A percentile compares a stretch with the other conserved stretches of the same genome.
Conservation (phyloP, 2,797 vertebrate genomes). For the Nothura maculosa region DNA sequence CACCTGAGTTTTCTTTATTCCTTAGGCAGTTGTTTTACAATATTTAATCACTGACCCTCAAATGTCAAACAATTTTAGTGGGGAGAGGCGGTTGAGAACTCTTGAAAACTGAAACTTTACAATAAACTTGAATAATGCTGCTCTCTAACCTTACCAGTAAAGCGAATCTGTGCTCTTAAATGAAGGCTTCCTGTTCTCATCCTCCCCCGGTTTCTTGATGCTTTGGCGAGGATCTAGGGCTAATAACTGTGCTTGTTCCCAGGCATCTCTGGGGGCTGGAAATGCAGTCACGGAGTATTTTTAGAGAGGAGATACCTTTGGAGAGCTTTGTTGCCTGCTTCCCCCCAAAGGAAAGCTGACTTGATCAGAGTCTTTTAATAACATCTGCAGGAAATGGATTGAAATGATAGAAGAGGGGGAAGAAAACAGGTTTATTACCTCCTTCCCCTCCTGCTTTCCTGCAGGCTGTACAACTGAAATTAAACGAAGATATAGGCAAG, state of each 20-base stretch:
- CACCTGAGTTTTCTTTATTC: neutral
- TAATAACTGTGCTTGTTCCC: neutral
- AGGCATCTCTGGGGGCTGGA: neutral
- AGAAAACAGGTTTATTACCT: fast-evolving
- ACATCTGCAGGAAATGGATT: neutral
- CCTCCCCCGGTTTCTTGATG: neutral
- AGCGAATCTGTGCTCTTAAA: neutral
- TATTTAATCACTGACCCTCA: neutral
- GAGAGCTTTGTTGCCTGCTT: neutral
- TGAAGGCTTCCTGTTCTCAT: neutral
- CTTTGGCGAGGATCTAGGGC: fast-evolving
- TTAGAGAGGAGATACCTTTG: neutral
- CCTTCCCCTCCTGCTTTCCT: neutral
- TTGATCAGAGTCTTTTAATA: neutral
- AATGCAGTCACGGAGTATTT: no score
- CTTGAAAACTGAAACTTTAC: neutral
- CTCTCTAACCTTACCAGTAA: neutral
- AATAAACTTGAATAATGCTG: neutral
- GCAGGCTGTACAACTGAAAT: neutral
- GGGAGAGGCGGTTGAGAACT: neutral
- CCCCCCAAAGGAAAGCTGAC: neutral
- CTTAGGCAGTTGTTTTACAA: neutral
- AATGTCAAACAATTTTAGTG: neutral
- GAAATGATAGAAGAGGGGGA: neutral
- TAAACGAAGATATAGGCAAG: neutral